phyloP scores from a whole-genome alignment of 35 echinoderm and acorn worm species.

The Apostichopus japonicus region DNA sequence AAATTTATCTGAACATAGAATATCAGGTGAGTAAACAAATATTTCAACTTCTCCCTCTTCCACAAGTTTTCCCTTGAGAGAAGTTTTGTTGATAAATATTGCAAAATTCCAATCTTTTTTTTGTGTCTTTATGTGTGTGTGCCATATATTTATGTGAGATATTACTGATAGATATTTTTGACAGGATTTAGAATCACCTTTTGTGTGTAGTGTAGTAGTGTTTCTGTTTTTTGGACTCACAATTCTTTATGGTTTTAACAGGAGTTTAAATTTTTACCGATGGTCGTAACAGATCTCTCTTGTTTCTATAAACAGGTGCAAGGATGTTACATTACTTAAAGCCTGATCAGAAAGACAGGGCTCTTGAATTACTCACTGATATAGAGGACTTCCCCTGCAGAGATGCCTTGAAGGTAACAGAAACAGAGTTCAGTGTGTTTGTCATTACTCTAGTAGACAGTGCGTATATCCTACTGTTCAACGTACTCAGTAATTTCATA shows the following conservation, averaged over 20 bases:
- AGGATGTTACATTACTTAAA: constrained; percentile 64
- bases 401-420: constrained; percentile 21
- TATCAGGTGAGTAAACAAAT: constrained; percentile 64
- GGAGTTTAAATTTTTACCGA: neutral
- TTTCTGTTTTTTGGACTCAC: no score
- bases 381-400: constrained; percentile 63
- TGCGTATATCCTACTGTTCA: no score
- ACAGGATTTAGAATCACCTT: neutral
- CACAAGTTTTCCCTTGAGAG: neutral
- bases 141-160: no score
- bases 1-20: constrained; percentile 65
- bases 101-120: no score
- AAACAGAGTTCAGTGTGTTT: no score
- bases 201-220: neutral
- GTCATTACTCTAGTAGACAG: no score
- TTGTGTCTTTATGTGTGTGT: no score
- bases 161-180: neutral
- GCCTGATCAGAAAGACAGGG: constrained; percentile 72
- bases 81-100: neutral
- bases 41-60: neutral
- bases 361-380: constrained; percentile 68
- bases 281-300: neutral
- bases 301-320: constrained; percentile 52
- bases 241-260: no score
- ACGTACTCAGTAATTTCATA: no score